A percentile compares a stretch with the other conserved stretches of the same genome.
phyloP scores from a whole-genome alignment of 2,113 vertebrate species.

The Sander lucioperca region DNA sequence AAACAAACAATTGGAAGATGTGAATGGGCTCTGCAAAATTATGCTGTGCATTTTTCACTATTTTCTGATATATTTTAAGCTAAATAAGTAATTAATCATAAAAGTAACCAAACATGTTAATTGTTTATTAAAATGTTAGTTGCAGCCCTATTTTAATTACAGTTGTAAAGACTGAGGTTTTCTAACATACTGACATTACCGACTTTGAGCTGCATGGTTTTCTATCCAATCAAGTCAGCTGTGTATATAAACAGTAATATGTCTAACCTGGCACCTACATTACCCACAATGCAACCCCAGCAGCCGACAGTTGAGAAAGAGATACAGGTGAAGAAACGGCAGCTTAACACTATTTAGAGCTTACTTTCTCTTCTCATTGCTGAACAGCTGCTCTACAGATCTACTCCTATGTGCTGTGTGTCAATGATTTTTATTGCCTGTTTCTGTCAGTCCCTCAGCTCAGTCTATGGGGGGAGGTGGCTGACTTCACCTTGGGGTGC shows the following conservation, averaged over 20 bases:
- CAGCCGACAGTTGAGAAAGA: background rate
- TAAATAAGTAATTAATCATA: background rate
- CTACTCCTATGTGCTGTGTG: background rate
- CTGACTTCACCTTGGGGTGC: constrained; percentile 72
- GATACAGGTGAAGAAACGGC: background rate
- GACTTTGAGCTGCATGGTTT: background rate
- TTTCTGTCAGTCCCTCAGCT: constrained; percentile 30
- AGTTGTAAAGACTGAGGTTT: background rate
- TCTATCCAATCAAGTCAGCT: background rate
- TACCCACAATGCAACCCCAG: background rate
- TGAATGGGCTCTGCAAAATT: background rate
- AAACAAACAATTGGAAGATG: background rate
- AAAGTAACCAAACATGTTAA: background rate
- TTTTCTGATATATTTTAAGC: background rate
- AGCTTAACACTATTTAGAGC: background rate
- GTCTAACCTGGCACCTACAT: background rate
- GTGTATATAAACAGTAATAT: background rate
- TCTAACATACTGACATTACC: background rate
- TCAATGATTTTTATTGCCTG: constrained; percentile 6
- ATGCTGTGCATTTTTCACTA: background rate
- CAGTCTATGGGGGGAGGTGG: constrained; percentile 83
- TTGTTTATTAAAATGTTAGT: background rate
- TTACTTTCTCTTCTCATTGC: too few relatives aligned
- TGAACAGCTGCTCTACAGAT: background rate
- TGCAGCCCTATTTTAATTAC: background rate